A percentile compares a stretch with the other conserved stretches of the same genome.
phyloP scores from a whole-genome alignment of 2,113 vertebrate species.

The Xiphophorus hellerii region DNA sequence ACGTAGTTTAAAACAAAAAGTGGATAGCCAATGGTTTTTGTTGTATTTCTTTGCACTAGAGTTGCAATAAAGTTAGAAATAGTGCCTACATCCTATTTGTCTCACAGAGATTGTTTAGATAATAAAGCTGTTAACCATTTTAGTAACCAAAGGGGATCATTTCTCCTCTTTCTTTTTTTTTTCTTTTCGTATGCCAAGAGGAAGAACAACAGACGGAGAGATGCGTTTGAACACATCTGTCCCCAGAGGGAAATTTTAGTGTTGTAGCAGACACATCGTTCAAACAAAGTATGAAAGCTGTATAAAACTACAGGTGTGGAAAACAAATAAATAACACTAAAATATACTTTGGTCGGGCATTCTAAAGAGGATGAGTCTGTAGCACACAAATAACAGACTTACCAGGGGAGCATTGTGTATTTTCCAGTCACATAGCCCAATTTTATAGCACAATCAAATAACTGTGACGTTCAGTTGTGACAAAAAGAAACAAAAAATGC shows the following conservation, averaged over 20 bases:
- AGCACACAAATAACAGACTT: background rate
- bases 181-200: background rate
- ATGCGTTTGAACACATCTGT: background rate
- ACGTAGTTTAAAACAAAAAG: background rate
- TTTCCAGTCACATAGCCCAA: no score
- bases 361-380: background rate
- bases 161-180: no score
- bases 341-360: background rate
- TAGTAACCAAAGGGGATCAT: background rate
- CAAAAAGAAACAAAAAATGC: no score
- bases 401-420: no score
- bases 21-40: no score
- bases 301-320: background rate
- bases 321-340: background rate
- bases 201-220: background rate
- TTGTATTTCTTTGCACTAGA: no score
- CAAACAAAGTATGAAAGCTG: background rate
- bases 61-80: background rate
- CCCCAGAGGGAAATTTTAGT: background rate
- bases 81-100: background rate
- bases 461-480: no score
- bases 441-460: no score
- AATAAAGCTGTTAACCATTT: background rate
- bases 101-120: background rate
- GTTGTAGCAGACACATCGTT: background rate